Conservation (phyloP, 2,797 vertebrate genomes). For the Onychomys arenicola region DNA sequence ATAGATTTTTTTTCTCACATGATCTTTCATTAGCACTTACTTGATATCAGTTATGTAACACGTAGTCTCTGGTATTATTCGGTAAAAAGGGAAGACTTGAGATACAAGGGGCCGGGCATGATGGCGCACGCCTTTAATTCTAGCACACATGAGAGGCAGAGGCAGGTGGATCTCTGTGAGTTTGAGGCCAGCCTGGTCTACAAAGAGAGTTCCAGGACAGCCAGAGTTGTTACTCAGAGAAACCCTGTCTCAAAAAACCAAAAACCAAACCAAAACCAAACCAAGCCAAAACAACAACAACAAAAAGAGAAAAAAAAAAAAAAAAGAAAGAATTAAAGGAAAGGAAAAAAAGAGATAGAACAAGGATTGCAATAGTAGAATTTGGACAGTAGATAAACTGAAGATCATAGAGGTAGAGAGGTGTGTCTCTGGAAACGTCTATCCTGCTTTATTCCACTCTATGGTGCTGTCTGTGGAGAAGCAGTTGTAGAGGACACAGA, state of each 20-base stretch:
- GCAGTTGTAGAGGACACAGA: background rate
- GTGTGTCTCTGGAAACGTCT: background rate
- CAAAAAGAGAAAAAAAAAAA: too few relatives aligned
- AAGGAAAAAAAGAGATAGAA: background rate
- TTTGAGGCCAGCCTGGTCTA: too few relatives aligned
- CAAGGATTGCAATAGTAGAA: background rate
- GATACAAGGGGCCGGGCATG: background rate
- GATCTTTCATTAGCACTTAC: background rate
- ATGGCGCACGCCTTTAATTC: too few relatives aligned
- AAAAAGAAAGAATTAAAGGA: too few relatives aligned
- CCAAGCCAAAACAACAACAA: too few relatives aligned
- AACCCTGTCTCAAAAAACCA: too few relatives aligned
- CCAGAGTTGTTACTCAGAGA: too few relatives aligned
- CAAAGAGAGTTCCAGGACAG: too few relatives aligned
- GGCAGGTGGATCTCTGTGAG: too few relatives aligned
- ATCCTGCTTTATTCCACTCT: background rate
- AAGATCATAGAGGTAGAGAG: background rate
- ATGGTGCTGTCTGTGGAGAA: background rate
- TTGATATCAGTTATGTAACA: background rate
- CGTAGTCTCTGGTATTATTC: background rate
- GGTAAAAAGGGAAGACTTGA: background rate
- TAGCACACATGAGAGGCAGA: too few relatives aligned
- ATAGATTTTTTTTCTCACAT: background rate
- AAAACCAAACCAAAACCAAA: too few relatives aligned
- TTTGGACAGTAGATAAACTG: background rate